Evolutionary conservation across 2,113 vertebrate species (phyloP).

Genomic region (Porphyrio hochstetteri): DNA sequence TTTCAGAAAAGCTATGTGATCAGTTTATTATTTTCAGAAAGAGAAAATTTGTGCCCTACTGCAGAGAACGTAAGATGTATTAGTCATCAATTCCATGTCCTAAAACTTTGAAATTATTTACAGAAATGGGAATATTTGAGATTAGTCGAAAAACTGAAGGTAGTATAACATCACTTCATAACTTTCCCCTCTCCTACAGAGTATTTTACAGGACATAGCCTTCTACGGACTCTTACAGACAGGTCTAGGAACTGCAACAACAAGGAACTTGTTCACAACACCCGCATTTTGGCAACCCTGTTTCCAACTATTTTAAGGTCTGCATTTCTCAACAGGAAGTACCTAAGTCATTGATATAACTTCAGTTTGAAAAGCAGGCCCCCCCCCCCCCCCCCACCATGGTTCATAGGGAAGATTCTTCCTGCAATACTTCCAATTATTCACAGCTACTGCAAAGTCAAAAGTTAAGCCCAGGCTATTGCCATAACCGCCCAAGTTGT

Average conservation of each 20-base stretch:
- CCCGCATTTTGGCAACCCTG: neutral
- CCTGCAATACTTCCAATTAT: neutral
- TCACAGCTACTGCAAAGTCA: neutral
- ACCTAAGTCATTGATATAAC: neutral
- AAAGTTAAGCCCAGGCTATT: neutral
- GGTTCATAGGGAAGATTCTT: neutral
- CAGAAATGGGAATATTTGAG: neutral
- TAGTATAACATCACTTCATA: neutral
- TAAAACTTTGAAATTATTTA: neutral
- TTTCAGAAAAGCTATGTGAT: constrained; percentile 5
- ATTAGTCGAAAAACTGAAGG: neutral
- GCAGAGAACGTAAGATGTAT: neutral
- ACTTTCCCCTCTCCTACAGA: neutral
- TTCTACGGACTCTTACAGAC: neutral
- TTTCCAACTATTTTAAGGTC: neutral
- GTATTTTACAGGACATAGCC: neutral
- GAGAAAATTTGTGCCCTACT: neutral
- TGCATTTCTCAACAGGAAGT: neutral
- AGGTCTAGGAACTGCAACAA: neutral
- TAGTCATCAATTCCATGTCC: neutral
- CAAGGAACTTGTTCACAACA: neutral
- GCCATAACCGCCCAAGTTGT: neutral
- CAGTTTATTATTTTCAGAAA: neutral
- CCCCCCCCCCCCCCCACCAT: neutral
- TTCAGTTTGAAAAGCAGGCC: neutral